These are phyloP conservation scores for Acromyrmex charruanus DNA, from an alignment of 1,140 invertebrate species.

Conservation along the genomic window DNA sequence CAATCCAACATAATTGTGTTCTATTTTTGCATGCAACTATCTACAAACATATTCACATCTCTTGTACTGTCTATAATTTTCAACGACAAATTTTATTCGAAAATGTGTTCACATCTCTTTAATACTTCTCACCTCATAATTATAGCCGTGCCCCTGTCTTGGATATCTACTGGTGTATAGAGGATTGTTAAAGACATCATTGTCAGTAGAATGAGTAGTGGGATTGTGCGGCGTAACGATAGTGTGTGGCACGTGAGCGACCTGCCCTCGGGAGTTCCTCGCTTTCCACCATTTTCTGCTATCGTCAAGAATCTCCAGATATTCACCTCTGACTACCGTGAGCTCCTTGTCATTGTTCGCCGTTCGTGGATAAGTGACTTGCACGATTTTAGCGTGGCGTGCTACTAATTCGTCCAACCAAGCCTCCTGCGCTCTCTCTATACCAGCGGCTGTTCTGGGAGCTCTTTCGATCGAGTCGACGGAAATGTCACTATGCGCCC, in stretches of 20 bases:
- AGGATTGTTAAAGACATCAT: constrained; percentile 91
- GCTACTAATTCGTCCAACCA: constrained; percentile 93
- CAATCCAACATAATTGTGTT: background rate
- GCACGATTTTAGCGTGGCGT: constrained; percentile 93
- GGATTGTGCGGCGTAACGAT: constrained; percentile 93
- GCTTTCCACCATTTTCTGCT: constrained; percentile 99
- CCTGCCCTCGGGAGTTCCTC: constrained; percentile 94
- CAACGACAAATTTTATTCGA: background rate
- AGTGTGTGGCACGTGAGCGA: constrained; percentile 98
- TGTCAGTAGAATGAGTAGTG: constrained; percentile 80
- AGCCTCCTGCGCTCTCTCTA: constrained; percentile 87
- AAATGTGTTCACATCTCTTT: background rate
- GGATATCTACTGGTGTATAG: constrained; percentile 88
- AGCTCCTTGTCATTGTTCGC: constrained; percentile 99
- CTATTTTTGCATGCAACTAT: background rate
- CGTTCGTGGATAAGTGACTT: constrained; percentile 97
- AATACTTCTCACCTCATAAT: constrained; percentile 82
- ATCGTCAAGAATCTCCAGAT: constrained; percentile 97
- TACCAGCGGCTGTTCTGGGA: constrained; percentile 82
- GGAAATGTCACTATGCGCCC: constrained; percentile 91
- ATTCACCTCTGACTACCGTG: constrained; percentile 97
- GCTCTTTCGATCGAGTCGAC: constrained; percentile 92
- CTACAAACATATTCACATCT: background rate
- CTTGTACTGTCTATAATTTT: background rate
- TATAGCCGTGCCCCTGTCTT: constrained; percentile 83